Evolutionary conservation across 2,888 invertebrate genomes (phyloP).

Genomic region (Calameuta filiformis): DNA sequence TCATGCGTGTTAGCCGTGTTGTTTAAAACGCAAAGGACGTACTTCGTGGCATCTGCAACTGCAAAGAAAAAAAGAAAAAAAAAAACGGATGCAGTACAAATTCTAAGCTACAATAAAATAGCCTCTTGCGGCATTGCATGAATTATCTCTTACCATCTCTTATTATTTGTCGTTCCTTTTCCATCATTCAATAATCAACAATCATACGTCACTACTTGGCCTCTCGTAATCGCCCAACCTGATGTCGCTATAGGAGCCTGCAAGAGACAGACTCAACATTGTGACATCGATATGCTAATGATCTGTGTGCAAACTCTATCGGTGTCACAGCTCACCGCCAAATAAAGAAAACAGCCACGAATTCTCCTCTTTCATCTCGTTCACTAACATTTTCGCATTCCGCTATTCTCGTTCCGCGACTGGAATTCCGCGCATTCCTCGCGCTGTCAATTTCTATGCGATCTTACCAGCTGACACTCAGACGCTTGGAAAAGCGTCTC

Average conservation of each 20-base stretch:
- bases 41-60: neutral
- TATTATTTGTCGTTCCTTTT: neutral
- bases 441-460: neutral
- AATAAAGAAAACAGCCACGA: slow-evolving; percentile 12
- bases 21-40: neutral
- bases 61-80: neutral
- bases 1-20: neutral
- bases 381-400: neutral
- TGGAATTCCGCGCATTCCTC: neutral
- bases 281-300: slow-evolving; percentile 12
- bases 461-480: neutral
- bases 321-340: slow-evolving; percentile 14
- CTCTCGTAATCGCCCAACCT: neutral
- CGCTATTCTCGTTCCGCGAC: neutral
- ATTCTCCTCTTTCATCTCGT: slow-evolving; percentile 4
- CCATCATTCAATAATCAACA: neutral
- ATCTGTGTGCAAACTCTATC: slow-evolving; percentile 5
- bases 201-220: neutral
- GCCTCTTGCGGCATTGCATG: neutral
- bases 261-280: neutral
- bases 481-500: neutral
- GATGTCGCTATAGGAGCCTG: neutral
- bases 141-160: neutral
- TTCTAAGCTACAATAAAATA: neutral
- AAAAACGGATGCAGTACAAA: neutral